phyloP scores from a whole-genome alignment of 2,888 invertebrate species.

The Torymus auratus region DNA sequence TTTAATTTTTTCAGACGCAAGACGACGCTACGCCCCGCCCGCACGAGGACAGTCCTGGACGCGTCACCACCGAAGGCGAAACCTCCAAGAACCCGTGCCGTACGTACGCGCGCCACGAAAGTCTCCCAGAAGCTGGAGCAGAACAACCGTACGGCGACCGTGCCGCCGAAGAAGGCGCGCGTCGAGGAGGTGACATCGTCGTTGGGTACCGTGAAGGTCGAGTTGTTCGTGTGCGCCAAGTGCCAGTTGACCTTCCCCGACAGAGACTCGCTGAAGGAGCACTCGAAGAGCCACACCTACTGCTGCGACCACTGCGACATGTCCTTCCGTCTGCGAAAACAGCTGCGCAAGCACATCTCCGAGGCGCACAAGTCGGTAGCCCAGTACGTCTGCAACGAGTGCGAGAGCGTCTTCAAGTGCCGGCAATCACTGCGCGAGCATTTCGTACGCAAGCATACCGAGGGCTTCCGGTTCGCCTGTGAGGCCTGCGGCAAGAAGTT shows the following conservation, averaged over 20 bases:
- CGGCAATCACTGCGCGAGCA: slow-evolving; percentile 61
- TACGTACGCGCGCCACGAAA: too few relatives aligned
- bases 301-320: slow-evolving; percentile 33
- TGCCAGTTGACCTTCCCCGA: slow-evolving; percentile 40
- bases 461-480: slow-evolving; percentile 68
- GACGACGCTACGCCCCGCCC: slow-evolving; percentile 8
- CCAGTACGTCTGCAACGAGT: slow-evolving; percentile 50
- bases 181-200: not conserved
- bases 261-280: slow-evolving; percentile 31
- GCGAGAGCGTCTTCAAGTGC: slow-evolving; percentile 48
- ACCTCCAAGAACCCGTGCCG: too few relatives aligned
- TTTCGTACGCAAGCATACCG: slow-evolving; percentile 68
- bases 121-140: not conserved
- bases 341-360: slow-evolving; percentile 35
- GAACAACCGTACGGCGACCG: not conserved
- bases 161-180: slow-evolving; percentile 1
- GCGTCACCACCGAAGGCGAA: too few relatives aligned
- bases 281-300: slow-evolving; percentile 11
- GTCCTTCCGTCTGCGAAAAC: slow-evolving; percentile 18
- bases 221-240: slow-evolving; percentile 35
- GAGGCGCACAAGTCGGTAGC: slow-evolving; percentile 33
- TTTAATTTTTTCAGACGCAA: slow-evolving; percentile 46
- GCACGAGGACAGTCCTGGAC: not conserved
- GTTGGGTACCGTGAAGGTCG: not conserved
- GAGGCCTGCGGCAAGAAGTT: slow-evolving; percentile 69